Percentiles rank a stretch among this genome's conserved stretches.
These are phyloP conservation scores for Drosophila orena DNA, from an alignment of 1,140 invertebrate species.

Conservation along the genomic window DNA sequence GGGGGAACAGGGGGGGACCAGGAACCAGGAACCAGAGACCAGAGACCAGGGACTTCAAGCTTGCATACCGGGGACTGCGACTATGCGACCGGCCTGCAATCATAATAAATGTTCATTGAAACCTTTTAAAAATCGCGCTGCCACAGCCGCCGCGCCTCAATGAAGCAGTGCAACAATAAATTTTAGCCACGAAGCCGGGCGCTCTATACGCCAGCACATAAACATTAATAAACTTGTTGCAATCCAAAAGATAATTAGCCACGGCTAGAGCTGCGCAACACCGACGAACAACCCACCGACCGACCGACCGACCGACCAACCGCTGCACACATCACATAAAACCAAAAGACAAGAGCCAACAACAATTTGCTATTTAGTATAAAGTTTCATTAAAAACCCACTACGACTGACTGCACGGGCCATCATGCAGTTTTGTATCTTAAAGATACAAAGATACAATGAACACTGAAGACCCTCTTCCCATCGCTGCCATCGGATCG, in stretches of 20 bases:
- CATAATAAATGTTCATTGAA: slow-evolving; percentile 84
- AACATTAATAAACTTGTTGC: slow-evolving; percentile 84
- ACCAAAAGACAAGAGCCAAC: slow-evolving; percentile 42
- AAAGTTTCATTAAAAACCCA: slow-evolving; percentile 82
- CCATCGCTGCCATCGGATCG: background rate
- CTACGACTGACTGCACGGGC: slow-evolving; percentile 32
- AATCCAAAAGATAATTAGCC: slow-evolving; percentile 83
- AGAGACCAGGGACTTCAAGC: background rate
- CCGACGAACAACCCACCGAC: slow-evolving; percentile 7
- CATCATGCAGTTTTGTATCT: slow-evolving; percentile 22
- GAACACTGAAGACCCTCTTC: slow-evolving; percentile 4
- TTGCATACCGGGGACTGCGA: background rate
- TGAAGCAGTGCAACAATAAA: slow-evolving; percentile 78
- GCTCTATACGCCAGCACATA: slow-evolving; percentile 52
- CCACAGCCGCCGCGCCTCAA: slow-evolving; percentile 66
- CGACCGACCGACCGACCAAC: slow-evolving; percentile 10
- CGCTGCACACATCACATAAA: slow-evolving; percentile 42
- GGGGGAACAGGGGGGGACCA: slow-evolving; percentile 6
- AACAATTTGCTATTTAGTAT: slow-evolving; percentile 84
- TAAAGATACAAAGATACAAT: slow-evolving; percentile 43
- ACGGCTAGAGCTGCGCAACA: slow-evolving; percentile 60
- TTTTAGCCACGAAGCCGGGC: slow-evolving; percentile 60
- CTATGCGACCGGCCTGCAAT: slow-evolving; percentile 56
- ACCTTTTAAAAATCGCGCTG: slow-evolving; percentile 80
- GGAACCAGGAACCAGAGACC: slow-evolving; percentile 3